Conservation (phyloP, 2,113 vertebrate genomes). For the Chionodraco myersi region DNA sequence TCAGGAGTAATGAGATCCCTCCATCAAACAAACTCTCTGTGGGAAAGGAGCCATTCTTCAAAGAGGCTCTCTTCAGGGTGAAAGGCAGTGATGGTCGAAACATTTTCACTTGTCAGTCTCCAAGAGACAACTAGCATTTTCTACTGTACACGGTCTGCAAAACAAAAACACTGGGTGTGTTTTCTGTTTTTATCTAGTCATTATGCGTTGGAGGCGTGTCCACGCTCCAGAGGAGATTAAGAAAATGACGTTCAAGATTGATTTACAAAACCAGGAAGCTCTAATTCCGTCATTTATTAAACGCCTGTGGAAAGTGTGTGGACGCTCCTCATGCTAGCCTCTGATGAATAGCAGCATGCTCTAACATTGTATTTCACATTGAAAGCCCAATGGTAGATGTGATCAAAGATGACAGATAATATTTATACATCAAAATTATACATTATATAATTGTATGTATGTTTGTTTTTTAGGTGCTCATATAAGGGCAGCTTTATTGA, state of each 20-base stretch:
- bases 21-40: conserved; percentile 44
- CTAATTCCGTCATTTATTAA: conserved; percentile 14
- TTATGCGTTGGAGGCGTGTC: not conserved
- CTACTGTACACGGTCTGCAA: not conserved
- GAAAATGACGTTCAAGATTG: conserved; percentile 11
- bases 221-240: conserved; percentile 8
- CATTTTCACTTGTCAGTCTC: conserved; percentile 1
- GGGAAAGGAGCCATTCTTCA: conserved; percentile 26
- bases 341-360: not conserved
- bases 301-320: not conserved
- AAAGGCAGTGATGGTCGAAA: conserved; percentile 22
- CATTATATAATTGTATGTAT: not conserved
- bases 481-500: not conserved
- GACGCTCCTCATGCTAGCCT: not conserved
- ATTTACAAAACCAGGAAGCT: conserved; percentile 24
- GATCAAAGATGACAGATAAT: not conserved
- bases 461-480: not conserved
- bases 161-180: not conserved
- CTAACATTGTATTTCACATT: not conserved
- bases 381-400: not conserved
- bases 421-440: no score
- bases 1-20: conserved; percentile 60
- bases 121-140: no score
- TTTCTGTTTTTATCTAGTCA: not conserved
- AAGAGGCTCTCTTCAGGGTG: conserved; percentile 7